Conservation (phyloP, 1,140 invertebrate species). For the Pissodes strobi region DNA sequence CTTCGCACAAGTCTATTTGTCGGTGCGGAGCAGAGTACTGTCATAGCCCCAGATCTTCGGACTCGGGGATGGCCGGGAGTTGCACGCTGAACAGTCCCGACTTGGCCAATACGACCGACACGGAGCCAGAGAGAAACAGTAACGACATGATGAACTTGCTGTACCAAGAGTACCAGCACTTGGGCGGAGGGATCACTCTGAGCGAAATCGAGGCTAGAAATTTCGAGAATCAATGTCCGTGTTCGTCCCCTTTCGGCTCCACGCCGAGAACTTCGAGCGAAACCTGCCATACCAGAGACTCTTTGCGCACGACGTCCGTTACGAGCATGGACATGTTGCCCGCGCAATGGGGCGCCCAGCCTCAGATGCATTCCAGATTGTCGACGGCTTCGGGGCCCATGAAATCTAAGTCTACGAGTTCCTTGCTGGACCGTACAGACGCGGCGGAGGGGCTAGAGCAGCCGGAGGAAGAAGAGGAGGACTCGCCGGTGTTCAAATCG, state of each 20-base stretch:
- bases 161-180: slow-evolving; percentile 21
- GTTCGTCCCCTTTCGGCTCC: slow-evolving; percentile 72
- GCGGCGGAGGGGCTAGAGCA: slow-evolving; percentile 13
- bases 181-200: slow-evolving; percentile 54
- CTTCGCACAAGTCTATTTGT: slow-evolving; percentile 55
- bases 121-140: slow-evolving; percentile 31
- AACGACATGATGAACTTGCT: slow-evolving; percentile 34
- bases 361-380: slow-evolving; percentile 46
- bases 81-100: slow-evolving; percentile 72
- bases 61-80: slow-evolving; percentile 82
- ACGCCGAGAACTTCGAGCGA: slow-evolving; percentile 65
- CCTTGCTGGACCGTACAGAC: slow-evolving; percentile 28
- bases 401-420: slow-evolving; percentile 41
- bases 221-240: slow-evolving; percentile 72
- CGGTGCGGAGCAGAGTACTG: slow-evolving; percentile 64
- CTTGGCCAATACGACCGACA: slow-evolving; percentile 49
- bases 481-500: slow-evolving; percentile 68
- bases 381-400: slow-evolving; percentile 39
- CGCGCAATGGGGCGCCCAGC: slow-evolving; percentile 54
- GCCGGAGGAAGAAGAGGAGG: slow-evolving; percentile 41
- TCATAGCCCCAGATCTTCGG: slow-evolving; percentile 72
- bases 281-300: slow-evolving; percentile 58
- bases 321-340: slow-evolving; percentile 58
- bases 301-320: slow-evolving; percentile 57
- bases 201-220: slow-evolving; percentile 68